phyloP scores from a whole-genome alignment of 1,140 invertebrate species.

The Ctenoplectra terminalis region DNA sequence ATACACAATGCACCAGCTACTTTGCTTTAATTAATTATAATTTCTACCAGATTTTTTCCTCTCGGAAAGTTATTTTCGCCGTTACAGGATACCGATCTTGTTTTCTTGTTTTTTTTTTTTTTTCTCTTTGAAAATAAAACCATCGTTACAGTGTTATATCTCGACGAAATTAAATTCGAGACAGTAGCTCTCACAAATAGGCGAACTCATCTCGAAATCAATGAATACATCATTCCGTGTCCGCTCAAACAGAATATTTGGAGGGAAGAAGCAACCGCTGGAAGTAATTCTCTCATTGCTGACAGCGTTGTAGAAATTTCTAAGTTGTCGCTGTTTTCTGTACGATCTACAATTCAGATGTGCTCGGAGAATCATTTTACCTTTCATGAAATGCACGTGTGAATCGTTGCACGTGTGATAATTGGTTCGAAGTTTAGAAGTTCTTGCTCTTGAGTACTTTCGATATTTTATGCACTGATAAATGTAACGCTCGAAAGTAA shows the following conservation, averaged over 20 bases:
- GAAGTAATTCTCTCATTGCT: no score
- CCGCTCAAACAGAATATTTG: not conserved
- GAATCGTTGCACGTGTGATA: no score
- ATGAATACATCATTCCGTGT: not conserved
- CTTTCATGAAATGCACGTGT: no score
- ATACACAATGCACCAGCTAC: not conserved
- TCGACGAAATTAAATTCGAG: not conserved
- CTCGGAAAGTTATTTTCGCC: no score
- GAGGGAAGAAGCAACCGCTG: not conserved
- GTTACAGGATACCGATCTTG: no score
- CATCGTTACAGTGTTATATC: not conserved
- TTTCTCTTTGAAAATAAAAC: not conserved
- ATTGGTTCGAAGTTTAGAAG: not conserved
- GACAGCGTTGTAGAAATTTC: not conserved
- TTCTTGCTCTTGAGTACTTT: no score
- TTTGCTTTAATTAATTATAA: conserved; percentile 1
- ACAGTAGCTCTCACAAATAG: not conserved
- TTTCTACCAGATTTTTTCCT: no score
- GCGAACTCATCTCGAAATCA: not conserved
- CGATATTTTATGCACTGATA: no score
- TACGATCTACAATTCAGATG: not conserved
- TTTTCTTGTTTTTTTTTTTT: not conserved
- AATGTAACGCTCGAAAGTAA: no score
- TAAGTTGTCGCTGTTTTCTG: not conserved
- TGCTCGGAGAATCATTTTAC: not conserved